Evolutionary conservation across 2,888 invertebrate genomes (phyloP).

Genomic region (Noctua pronuba): DNA sequence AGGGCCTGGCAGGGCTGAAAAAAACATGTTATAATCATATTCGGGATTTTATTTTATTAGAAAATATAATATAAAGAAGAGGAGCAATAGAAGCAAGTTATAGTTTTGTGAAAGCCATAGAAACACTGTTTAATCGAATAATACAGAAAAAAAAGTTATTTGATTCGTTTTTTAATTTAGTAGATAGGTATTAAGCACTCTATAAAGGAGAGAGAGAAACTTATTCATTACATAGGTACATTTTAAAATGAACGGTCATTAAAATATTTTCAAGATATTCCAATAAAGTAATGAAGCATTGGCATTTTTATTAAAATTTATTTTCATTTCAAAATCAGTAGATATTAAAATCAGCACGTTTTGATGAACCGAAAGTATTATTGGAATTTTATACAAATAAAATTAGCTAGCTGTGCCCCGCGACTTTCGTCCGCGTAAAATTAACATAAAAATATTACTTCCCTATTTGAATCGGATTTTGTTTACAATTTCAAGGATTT

Average conservation of each 20-base stretch:
- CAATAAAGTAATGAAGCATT: neutral
- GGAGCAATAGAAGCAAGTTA: neutral
- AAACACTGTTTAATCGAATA: neutral
- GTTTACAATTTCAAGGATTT: too few species aligned
- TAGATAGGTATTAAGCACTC: neutral
- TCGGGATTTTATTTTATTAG: slow-evolving; percentile 18
- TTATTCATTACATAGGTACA: neutral
- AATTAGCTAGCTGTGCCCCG: neutral
- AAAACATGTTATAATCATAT: slow-evolving; percentile 24
- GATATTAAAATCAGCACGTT: slow-evolving; percentile 4
- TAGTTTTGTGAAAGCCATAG: neutral
- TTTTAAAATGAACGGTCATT: neutral
- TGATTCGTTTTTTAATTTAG: neutral
- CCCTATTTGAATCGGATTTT: too few species aligned
- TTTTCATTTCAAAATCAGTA: neutral
- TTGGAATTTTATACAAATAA: neutral
- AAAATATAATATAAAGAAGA: neutral
- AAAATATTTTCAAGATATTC: neutral
- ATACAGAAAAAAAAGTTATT: too few species aligned
- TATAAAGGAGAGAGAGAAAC: neutral
- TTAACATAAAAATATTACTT: too few species aligned
- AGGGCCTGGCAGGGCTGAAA: slow-evolving; percentile 83
- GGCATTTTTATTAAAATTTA: neutral
- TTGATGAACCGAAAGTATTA: neutral
- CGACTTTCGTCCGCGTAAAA: too few species aligned